Base-by-base conservation (phyloP, 2,797 vertebrate species). In the Luscinia luscinia region DNA sequence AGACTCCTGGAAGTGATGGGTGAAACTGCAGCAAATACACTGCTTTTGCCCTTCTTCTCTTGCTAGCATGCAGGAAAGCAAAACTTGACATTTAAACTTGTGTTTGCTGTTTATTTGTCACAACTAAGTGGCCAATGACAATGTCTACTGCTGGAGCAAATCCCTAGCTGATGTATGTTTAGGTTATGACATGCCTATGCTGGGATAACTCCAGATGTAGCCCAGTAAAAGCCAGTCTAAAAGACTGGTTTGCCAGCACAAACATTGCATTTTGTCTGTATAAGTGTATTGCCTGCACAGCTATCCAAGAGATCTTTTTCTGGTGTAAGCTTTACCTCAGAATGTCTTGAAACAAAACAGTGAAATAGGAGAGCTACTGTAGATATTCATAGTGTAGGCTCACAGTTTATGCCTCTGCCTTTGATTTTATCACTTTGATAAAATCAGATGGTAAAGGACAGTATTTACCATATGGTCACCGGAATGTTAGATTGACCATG, bases 371-470 rank as follows among this genome's bases (percentile, higher is more conserved):
- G 22, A 69, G 17, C 45, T 7, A 1, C 32, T 72, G 46, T 5
- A n/a, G 8, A 20, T 59, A 68, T 52, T 80, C 41, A 64, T 40
- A 67, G 22, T 12, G 20, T 76, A 34, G 0, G 1, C 59, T 76
- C 59, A 63, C 23, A 48, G 15, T 55, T 92, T 82, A 52, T 67
- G 51, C 34, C 32, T 57, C 48, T 78, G 62, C 32, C 63, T 87
- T 86, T 80, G 49, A 54, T 76, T 68, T 85, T 68, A 30, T 61
- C 83, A 34, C 69, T 90, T 83, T 83, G 81, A 74, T 69, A 84
- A 93, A 72, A 87, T 61, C n/a, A 74, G 41, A 43, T 63, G 7
- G 34, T 74, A 84, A 70, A 89, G 30, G 34, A 34, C 11, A 46
- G 24, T 67, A 41, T 72, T 93, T 86, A 81, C 84, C 49, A 43